Evolutionary conservation across 2,113 vertebrate species (phyloP), one percentile per base, ranked within the genome.

Genomic region (Salminus brasiliensis): DNA sequence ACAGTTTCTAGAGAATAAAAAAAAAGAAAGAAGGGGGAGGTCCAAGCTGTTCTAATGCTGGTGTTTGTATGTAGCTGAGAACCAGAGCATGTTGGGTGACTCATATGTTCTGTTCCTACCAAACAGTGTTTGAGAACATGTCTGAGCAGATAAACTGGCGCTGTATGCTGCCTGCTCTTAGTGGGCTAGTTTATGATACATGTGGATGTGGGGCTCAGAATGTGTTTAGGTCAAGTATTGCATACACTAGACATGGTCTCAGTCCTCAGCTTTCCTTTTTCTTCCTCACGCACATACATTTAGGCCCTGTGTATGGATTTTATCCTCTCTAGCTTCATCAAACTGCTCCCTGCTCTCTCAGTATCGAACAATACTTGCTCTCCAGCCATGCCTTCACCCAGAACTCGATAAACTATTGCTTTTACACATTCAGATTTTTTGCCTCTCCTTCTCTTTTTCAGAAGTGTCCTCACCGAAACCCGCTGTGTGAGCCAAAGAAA

Each of bases 281-380:
- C 16, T 63, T 16, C 32, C 32, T 74, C 13, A 67, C 53, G 69
- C 36, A 41, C 34, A 7, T 11, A 30, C 11, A 27, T 36, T 45
- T 25, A 6, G 67, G 11, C 62, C 66, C 15, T 74, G 30, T 15
- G 34, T 75, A 85, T 83, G 74, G 74, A 86, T 86, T 81, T 81
- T 81, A 65, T 62, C 53, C 72, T 75, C 62, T 75, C 74, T 80
- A 74, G 60, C 79, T 85, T 83, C 62, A 83, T 81, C 79, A 78
- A 74, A 79, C 76, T 68, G 63, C 52, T 47, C 68, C 57, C 53
- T 32, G 57, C 55, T 73, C 55, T 57, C 57, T 81, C 77, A 49
- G 49, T 76, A 57, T 68, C 27, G 73, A 82, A 83, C 83, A 73
- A 79, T 72, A 72, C 83, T 86, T 29, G 81, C 65, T 32, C 70